phyloP scores from a whole-genome alignment of 2,888 invertebrate species.

The Drosophila formosana region DNA sequence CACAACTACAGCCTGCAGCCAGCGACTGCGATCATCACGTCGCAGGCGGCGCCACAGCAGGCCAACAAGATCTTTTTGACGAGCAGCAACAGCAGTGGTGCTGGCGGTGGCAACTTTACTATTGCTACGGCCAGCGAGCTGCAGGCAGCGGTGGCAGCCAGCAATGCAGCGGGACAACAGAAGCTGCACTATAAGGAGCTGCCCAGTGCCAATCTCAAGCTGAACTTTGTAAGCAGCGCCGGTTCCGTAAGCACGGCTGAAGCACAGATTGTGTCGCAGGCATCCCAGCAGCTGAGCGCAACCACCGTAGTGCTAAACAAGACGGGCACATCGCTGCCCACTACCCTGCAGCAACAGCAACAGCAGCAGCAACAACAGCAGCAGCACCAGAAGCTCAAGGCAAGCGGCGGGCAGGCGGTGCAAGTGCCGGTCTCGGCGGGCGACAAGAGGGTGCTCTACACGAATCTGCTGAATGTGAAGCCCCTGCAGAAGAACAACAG shows the following conservation, averaged over 20 bases:
- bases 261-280: conserved; percentile 58
- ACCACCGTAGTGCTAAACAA: conserved; percentile 80
- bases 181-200: conserved; percentile 84
- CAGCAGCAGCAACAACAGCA: conserved; percentile 58
- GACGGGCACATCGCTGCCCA: conserved; percentile 43
- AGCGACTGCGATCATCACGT: conserved; percentile 83
- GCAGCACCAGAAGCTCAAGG: conserved; percentile 80
- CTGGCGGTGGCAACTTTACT: conserved; percentile 77
- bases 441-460: conserved; percentile 84
- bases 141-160: conserved; percentile 69
- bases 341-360: conserved; percentile 65
- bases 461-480: conserved; percentile 83
- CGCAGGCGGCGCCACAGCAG: conserved; percentile 76
- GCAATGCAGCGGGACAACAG: conserved; percentile 56
- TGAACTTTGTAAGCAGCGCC: conserved; percentile 83
- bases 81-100: conserved; percentile 74
- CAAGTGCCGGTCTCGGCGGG: conserved; percentile 46
- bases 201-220: conserved; percentile 83
- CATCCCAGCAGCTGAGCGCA: conserved; percentile 70
- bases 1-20: conserved; percentile 85
- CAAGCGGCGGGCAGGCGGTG: conserved; percentile 53
- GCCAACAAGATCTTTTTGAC: conserved; percentile 84
- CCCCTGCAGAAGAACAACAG: conserved; percentile 83
- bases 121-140: conserved; percentile 82
- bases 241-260: conserved; percentile 42